phyloP scores from a whole-genome alignment of 2,797 vertebrate genomes.

The Epinephelus awoara region DNA sequence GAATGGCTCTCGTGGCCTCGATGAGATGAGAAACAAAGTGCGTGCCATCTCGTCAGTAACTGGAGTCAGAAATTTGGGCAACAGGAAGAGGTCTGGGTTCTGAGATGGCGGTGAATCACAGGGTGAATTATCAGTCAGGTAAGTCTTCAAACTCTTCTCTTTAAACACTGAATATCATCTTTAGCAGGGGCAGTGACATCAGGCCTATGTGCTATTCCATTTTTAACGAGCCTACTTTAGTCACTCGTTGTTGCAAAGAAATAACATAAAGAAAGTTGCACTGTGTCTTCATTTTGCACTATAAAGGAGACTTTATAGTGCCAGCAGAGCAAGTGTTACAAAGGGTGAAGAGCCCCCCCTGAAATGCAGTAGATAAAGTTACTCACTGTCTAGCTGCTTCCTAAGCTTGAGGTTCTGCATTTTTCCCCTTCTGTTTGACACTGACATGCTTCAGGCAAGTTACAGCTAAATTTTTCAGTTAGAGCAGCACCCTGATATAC shows the following conservation, averaged over 20 bases:
- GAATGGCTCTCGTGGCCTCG: not conserved
- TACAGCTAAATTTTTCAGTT: not conserved
- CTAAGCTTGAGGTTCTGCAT: not conserved
- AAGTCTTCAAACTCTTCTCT: no score
- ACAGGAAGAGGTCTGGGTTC: not conserved
- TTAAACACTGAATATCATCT: no score
- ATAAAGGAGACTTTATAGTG: not conserved
- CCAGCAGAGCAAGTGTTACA: not conserved
- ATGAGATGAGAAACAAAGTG: not conserved
- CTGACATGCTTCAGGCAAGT: not conserved
- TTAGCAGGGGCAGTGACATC: no score
- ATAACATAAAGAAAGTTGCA: not conserved
- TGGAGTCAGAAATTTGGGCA: not conserved
- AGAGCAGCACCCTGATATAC: not conserved
- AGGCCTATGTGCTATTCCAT: not conserved
- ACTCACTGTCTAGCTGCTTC: not conserved
- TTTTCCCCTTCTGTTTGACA: not conserved
- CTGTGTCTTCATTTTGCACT: not conserved
- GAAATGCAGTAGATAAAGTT: not conserved
- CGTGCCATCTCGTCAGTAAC: not conserved
- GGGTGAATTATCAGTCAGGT: no score
- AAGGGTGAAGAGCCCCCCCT: not conserved
- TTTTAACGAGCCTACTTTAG: not conserved
- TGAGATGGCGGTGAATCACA: not conserved
- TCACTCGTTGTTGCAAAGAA: not conserved